Evolutionary conservation across 2,888 invertebrate genomes (phyloP).

Genomic region (Phortica magna): DNA sequence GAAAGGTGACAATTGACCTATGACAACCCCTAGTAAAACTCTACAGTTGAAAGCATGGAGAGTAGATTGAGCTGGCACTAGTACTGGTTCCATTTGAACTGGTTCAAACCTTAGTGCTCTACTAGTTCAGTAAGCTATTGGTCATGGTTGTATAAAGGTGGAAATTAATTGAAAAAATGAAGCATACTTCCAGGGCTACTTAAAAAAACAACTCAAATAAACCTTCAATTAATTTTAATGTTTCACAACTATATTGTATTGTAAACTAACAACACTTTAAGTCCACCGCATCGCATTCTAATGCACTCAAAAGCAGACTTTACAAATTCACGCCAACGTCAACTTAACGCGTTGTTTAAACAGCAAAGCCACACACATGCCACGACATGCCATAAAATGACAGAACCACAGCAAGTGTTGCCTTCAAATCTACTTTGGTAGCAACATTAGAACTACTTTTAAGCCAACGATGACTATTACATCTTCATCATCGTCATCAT

Average conservation of each 20-base stretch:
- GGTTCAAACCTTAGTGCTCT: too few species aligned
- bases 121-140: too few species aligned
- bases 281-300: background rate
- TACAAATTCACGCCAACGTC: background rate
- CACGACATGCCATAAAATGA: background rate
- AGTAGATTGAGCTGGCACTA: too few species aligned
- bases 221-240: too few species aligned
- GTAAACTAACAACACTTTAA: background rate
- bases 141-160: too few species aligned
- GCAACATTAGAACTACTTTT: slow-evolving; percentile 18
- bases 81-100: too few species aligned
- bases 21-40: too few species aligned
- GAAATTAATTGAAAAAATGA: too few species aligned
- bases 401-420: background rate
- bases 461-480: background rate
- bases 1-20: too few species aligned
- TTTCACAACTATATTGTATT: background rate
- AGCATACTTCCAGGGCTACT: too few species aligned
- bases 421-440: slow-evolving; percentile 2
- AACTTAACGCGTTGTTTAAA: background rate
- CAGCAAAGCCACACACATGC: background rate
- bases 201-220: too few species aligned
- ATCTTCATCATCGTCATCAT: background rate
- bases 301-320: background rate
- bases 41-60: too few species aligned